Evolutionary conservation across 2,888 invertebrate genomes (phyloP), one percentile per base, ranked within the genome.

Genomic region (Torymus texanus): DNA sequence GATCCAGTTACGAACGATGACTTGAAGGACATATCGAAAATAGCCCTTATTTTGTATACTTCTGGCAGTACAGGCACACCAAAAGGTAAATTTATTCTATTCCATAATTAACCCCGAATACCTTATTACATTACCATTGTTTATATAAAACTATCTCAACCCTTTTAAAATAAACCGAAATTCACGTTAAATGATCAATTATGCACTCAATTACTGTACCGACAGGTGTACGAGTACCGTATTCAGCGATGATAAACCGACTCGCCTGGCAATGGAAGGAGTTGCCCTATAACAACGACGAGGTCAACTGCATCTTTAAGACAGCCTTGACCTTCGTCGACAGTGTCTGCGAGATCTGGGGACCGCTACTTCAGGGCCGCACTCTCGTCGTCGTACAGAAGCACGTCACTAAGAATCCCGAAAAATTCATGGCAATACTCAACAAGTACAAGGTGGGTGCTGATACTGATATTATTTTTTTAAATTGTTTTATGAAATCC

Each of bases 301-400:
- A 96, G 86, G 92, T 92, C 11, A 92, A 92, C 3, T 95, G 96
- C 85, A 94, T 96, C 0, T 97, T 97, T 91, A 97, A 97, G 91
- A 97, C 97, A 0, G 96, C 97, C 0, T 91, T 97, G 18, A 97
- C 97, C 0, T 98, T 97, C 88, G 97, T 97, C 3, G 97, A 97
- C 88, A 96, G 97, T 0, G 94, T 97, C 11, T 93, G 95, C 1
- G 97, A 97, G 91, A 94, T 97, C 75, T 97, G 97, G 95, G 95
- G 95, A 0, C 95, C 97, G 0, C 88, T 97, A 63, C 91, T 97
- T 16, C 94, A 94, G 84, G 91, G 91, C 0, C 90, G 93, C 80
- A 92, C 95, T 0, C 88, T 97, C 73, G 88, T 97, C 18, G 93
- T 97, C 4, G 92, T 97, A 11, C 93, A 96, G 0, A 94, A 94